These are phyloP conservation scores for Osmerus mordax DNA, from an alignment of 2,113 vertebrate genomes.

Conservation along the genomic window DNA sequence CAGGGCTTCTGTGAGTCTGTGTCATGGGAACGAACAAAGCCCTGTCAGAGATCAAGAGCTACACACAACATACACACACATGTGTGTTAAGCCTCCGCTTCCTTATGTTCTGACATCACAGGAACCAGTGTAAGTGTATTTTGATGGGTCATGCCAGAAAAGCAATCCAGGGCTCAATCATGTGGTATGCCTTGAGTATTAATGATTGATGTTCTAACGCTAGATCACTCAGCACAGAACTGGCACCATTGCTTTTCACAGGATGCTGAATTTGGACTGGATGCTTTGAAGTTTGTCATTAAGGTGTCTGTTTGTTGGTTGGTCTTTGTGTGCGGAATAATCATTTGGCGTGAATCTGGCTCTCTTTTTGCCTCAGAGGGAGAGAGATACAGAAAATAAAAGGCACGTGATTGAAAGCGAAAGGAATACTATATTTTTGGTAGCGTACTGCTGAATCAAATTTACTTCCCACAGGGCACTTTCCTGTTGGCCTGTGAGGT, in stretches of 20 bases:
- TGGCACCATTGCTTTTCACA: not conserved
- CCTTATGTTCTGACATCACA: not conserved
- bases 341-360: not conserved
- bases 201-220: not conserved
- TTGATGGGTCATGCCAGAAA: not conserved
- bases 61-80: not conserved
- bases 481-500: not conserved
- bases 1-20: not conserved
- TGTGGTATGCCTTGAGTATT: not conserved
- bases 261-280: not conserved
- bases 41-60: conserved; percentile 13
- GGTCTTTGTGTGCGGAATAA: not conserved
- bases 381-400: not conserved
- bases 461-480: not conserved
- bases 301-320: not conserved
- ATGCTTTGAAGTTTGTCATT: conserved; percentile 2
- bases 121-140: not conserved
- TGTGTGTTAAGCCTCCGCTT: not conserved
- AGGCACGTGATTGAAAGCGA: not conserved
- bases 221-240: not conserved
- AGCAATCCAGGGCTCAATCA: not conserved
- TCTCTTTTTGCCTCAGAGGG: conserved; percentile 3
- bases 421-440: not conserved
- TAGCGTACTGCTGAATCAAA: not conserved
- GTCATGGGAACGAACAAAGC: not conserved